Percentiles rank a stretch among this genome's conserved stretches.
Evolutionary conservation across 2,113 vertebrate genomes (phyloP).

Genomic region (Mus musculus): GRCm39 chr5:142692501-142693000

Average conservation of each 20-base stretch:
- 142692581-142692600: neutral
- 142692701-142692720: neutral
- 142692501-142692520: too few relatives aligned
- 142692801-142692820: neutral
- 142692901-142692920: neutral
- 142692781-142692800: neutral
- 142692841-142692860: neutral
- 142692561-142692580: neutral
- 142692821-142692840: neutral
- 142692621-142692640: neutral
- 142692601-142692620: neutral
- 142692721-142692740: neutral
- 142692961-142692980: too few relatives aligned
- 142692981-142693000: neutral
- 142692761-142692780: neutral
- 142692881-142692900: neutral
- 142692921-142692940: too few relatives aligned
- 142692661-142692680: neutral
- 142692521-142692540: neutral
- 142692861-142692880: neutral
- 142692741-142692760: neutral
- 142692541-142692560: neutral
- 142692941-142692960: too few relatives aligned
- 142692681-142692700: neutral
- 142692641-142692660: neutral